Percentiles rank a stretch among this genome's conserved stretches.
Evolutionary conservation across 1,140 invertebrate species (phyloP).

Genomic region (Drosophila kepulauana): DNA sequence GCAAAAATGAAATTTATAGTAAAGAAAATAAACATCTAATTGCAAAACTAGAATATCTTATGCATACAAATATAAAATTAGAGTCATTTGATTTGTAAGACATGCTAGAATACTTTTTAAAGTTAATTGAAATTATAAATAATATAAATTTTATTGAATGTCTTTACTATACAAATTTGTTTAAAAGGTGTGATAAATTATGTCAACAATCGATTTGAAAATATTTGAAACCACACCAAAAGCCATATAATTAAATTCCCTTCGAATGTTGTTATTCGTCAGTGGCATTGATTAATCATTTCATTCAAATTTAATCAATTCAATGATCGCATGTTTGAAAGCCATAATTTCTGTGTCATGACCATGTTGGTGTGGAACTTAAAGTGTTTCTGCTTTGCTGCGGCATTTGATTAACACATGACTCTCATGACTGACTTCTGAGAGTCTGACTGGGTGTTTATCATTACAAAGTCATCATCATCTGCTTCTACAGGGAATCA

Average conservation of each 20-base stretch:
- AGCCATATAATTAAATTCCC: no score
- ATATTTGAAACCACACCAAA: not conserved
- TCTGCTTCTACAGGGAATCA: not conserved
- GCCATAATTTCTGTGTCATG: constrained; percentile 6
- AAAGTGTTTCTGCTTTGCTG: not conserved
- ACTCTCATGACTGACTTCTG: constrained; percentile 26
- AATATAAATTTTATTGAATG: no score
- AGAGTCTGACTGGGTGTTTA: constrained; percentile 48
- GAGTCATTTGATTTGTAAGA: no score
- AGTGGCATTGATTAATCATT: not conserved
- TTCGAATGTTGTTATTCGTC: not conserved
- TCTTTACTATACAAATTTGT: no score
- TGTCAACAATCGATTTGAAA: no score
- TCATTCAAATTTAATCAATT: constrained; percentile 8
- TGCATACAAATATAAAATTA: no score
- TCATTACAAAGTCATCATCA: constrained; percentile 58
- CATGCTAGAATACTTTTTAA: no score
- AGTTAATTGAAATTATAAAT: no score
- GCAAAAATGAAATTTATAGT: no score
- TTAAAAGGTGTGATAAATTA: no score
- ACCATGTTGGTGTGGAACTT: constrained; percentile 12
- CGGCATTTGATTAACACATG: constrained; percentile 38
- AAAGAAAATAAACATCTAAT: no score
- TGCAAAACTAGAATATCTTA: no score
- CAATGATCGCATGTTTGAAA: not conserved